phyloP scores from a whole-genome alignment of 2,888 invertebrate species.

The Seira sanloemensis region DNA sequence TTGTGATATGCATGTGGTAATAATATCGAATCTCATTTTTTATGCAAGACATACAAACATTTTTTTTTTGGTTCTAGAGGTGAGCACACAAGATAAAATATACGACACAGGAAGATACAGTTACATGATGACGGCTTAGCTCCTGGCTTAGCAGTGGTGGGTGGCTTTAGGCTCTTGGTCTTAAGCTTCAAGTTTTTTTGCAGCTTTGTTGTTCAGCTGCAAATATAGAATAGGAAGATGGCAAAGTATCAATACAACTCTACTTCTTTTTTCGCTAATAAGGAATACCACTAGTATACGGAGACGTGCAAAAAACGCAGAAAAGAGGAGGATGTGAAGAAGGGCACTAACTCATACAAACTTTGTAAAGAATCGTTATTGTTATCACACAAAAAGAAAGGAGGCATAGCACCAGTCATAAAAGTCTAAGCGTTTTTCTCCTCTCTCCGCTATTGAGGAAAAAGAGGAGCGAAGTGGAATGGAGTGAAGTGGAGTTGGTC shows the following conservation, averaged over 20 bases:
- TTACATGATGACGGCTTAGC: slow-evolving; percentile 8
- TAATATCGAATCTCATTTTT: slow-evolving; percentile 17
- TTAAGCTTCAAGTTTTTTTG: too few species aligned
- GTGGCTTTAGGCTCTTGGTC: neutral
- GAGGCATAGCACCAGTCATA: neutral
- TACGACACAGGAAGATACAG: slow-evolving; percentile 17
- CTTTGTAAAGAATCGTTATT: slow-evolving; percentile 4
- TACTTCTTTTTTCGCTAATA: slow-evolving; percentile 6
- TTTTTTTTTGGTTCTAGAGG: slow-evolving; percentile 15
- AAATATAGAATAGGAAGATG: slow-evolving; percentile 4
- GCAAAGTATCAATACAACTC: neutral
- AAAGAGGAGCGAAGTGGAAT: neutral
- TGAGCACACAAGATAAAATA: slow-evolving; percentile 15
- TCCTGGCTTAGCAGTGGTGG: slow-evolving; percentile 5
- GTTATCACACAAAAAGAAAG: neutral
- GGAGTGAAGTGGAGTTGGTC: slow-evolving; percentile 8
- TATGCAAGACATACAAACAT: neutral
- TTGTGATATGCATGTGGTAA: neutral
- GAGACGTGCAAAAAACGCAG: neutral
- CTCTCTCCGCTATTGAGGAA: neutral
- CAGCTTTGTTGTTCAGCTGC: slow-evolving; percentile 2
- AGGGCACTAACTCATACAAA: slow-evolving; percentile 37
- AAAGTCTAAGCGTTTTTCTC: neutral
- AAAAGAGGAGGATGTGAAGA: slow-evolving; percentile 41
- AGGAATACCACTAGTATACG: slow-evolving; percentile 9